phyloP scores from a whole-genome alignment of 2,888 invertebrate species.

The Drosophila subsilvestris region DNA sequence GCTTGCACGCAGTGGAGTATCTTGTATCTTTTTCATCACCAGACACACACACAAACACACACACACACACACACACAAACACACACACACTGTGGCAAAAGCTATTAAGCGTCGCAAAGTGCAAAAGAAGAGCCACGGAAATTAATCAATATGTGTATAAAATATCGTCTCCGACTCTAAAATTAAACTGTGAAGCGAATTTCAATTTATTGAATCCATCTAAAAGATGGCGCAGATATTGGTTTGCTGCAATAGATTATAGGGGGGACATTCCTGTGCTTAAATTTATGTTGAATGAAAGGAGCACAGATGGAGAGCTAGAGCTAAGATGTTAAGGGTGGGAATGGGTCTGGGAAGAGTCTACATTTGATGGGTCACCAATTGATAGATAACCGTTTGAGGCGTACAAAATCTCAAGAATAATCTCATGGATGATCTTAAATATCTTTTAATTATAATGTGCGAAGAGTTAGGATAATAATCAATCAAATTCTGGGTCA shows the following conservation, averaged over 20 bases:
- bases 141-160: conserved; percentile 68
- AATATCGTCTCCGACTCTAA: conserved; percentile 57
- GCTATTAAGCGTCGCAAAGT: conserved; percentile 59
- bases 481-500: too few relatives aligned
- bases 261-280: not conserved
- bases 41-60: conserved; percentile 6
- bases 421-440: too few relatives aligned
- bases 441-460: too few relatives aligned
- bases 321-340: not conserved
- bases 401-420: too few relatives aligned
- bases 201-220: conserved; percentile 55
- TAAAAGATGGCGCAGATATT: conserved; percentile 5
- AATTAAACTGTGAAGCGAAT: conserved; percentile 53
- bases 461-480: too few relatives aligned
- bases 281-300: not conserved
- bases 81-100: conserved; percentile 33
- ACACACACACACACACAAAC: conserved; percentile 1
- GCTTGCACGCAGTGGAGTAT: conserved; percentile 43
- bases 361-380: too few relatives aligned
- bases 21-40: conserved; percentile 58
- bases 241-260: not conserved
- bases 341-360: too few relatives aligned
- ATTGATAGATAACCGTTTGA: too few relatives aligned
- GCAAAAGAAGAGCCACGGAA: conserved; percentile 29
- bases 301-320: not conserved